These are phyloP conservation scores for Plecturocebus donacophilus DNA, from an alignment of 2,113 vertebrate species.

Conservation along the genomic window DNA sequence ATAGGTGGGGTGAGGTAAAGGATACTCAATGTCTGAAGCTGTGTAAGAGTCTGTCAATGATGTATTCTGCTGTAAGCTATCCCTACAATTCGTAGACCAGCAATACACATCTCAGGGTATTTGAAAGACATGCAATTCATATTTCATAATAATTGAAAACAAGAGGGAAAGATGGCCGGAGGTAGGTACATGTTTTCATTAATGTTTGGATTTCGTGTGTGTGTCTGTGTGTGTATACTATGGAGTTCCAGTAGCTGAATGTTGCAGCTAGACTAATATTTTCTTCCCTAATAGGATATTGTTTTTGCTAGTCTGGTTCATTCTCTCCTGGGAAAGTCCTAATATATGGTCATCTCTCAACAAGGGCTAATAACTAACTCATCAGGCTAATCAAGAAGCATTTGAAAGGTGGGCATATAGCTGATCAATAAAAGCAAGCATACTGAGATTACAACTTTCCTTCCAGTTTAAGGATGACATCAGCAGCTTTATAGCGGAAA, in stretches of 20 bases:
- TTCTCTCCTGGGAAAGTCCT: neutral
- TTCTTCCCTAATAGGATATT: neutral
- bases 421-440: neutral
- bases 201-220: neutral
- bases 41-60: neutral
- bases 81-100: neutral
- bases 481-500: too few species aligned
- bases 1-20: rapidly evolving
- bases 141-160: neutral
- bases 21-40: neutral
- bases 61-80: neutral
- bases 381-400: neutral
- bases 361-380: too few species aligned
- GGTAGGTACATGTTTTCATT: neutral
- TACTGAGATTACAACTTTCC: neutral
- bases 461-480: neutral
- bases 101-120: neutral
- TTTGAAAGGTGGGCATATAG: neutral
- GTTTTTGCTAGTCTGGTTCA: neutral
- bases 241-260: neutral
- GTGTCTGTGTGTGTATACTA: neutral
- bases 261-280: neutral
- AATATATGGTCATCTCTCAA: neutral
- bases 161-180: neutral
- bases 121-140: neutral